phyloP scores from a whole-genome alignment of 2,888 invertebrate species.

The Andricus quercusramuli region DNA sequence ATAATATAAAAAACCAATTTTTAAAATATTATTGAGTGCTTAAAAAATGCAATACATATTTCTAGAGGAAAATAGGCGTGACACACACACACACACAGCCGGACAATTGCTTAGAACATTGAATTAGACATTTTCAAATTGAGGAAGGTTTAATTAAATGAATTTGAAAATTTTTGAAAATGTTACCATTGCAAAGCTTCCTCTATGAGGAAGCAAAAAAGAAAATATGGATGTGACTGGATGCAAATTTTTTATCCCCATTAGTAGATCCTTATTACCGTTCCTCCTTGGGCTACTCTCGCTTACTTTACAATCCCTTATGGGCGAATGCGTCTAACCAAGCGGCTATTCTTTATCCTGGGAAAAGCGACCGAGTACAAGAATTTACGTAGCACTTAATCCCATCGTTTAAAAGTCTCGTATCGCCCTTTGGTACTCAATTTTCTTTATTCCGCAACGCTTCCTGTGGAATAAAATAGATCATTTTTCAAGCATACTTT shows the following conservation, averaged over 20 bases:
- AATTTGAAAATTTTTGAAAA: no score
- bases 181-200: no score
- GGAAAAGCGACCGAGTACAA: conserved; percentile 62
- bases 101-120: no score
- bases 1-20: no score
- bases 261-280: conserved; percentile 30
- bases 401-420: conserved; percentile 73
- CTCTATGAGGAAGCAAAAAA: no score
- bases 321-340: conserved; percentile 44
- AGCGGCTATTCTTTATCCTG: conserved; percentile 73
- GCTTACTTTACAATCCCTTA: conserved; percentile 15
- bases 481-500: not conserved
- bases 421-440: conserved; percentile 62
- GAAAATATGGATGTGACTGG: not conserved
- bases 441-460: conserved; percentile 18
- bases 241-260: conserved; percentile 13
- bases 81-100: no score
- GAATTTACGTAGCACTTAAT: conserved; percentile 78
- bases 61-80: no score
- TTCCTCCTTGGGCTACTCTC: conserved; percentile 7
- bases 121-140: no score
- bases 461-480: not conserved
- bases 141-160: no score
- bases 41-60: no score
- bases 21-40: no score